Evolutionary conservation across 2,113 vertebrate species (phyloP).

Genomic region (Procavia capensis): DNA sequence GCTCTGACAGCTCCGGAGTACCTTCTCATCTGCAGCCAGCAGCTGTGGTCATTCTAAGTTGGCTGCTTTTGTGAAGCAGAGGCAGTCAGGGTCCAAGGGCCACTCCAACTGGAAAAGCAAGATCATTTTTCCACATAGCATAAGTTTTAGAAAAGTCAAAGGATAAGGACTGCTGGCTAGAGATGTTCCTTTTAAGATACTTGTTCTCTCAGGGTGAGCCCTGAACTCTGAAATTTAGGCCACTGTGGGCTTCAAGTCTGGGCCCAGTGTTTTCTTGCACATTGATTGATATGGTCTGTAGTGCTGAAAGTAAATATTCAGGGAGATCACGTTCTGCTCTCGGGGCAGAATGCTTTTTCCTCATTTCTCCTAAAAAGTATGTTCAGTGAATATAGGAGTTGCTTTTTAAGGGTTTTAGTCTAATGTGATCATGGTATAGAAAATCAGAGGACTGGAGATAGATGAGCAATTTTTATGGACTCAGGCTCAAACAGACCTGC

Average conservation of each 20-base stretch:
- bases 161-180: background rate
- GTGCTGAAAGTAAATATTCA: background rate
- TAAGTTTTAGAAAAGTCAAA: background rate
- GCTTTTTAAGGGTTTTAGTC: background rate
- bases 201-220: background rate
- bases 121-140: background rate
- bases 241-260: accelerated
- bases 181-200: background rate
- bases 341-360: background rate
- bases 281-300: background rate
- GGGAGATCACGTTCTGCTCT: background rate
- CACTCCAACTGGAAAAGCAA: background rate
- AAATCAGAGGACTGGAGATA: background rate
- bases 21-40: conserved; percentile 37
- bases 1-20: conserved; percentile 49
- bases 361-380: background rate
- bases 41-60: conserved; percentile 35
- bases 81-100: background rate
- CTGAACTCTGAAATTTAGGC: background rate
- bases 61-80: background rate
- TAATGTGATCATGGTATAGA: background rate
- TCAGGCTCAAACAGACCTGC: background rate
- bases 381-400: background rate
- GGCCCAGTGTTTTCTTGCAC: background rate
- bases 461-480: background rate